Evolutionary conservation across 2,888 invertebrate genomes (phyloP).

Genomic region (Papilio elwesi): DNA sequence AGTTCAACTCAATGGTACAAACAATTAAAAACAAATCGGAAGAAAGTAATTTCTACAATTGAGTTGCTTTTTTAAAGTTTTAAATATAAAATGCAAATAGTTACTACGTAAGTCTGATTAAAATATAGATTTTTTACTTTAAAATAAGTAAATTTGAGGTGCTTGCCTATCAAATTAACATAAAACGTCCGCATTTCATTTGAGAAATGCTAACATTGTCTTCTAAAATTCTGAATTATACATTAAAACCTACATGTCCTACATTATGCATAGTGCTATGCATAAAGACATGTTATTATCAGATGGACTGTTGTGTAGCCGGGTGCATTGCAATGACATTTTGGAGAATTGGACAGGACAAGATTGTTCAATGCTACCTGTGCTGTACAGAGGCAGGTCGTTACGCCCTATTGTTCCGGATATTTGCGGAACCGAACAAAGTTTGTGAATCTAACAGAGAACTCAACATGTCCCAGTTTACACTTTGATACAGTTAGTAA

Average conservation of each 20-base stretch:
- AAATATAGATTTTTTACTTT: no score
- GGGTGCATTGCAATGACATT: slow-evolving; percentile 21
- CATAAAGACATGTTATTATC: not conserved
- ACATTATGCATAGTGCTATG: not conserved
- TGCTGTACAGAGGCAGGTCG: not conserved
- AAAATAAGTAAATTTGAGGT: no score
- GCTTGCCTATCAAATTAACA: no score
- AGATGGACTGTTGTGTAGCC: not conserved
- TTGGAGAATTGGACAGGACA: slow-evolving; percentile 15
- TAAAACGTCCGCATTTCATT: no score
- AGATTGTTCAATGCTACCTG: slow-evolving; percentile 13
- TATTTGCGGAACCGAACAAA: slow-evolving; percentile 22
- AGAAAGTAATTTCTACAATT: no score
- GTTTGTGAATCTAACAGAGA: slow-evolving; percentile 19
- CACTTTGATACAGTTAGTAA: slow-evolving; percentile 7
- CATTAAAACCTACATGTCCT: not conserved
- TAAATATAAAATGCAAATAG: no score
- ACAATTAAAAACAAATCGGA: no score
- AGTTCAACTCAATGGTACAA: no score
- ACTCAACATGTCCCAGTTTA: slow-evolving; percentile 16
- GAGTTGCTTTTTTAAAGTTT: no score
- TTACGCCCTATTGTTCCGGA: slow-evolving; percentile 14
- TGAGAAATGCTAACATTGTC: no score
- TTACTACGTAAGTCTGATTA: no score
- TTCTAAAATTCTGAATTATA: no score